Evolutionary conservation across 92 coral and sea anemone species (phyloP).

Genomic region (Umimayanthus kanabou): DNA sequence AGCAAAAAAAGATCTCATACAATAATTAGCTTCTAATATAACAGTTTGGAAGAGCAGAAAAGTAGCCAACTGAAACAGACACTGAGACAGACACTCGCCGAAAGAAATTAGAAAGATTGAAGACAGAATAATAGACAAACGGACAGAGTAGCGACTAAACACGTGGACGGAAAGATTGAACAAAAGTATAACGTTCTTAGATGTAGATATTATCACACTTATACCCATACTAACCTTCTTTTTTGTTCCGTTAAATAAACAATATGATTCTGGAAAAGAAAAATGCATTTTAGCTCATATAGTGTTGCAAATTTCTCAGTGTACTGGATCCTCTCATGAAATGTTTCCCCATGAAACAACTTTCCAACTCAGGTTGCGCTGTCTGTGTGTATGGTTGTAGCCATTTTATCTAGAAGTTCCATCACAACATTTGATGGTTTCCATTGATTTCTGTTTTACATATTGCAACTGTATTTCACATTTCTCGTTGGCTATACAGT

Average conservation of each 20-base stretch:
- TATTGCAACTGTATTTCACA: no score
- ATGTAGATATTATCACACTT: neutral
- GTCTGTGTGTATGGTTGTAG: no score
- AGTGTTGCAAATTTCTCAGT: no score
- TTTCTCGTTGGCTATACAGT: no score
- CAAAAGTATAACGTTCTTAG: no score
- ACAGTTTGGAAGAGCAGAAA: neutral
- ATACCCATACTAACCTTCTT: conserved; percentile 47
- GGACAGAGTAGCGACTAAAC: neutral
- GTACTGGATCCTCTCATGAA: no score
- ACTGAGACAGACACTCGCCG: neutral
- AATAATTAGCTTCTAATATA: neutral
- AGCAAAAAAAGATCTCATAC: neutral
- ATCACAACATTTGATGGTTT: no score
- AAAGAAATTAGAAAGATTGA: neutral
- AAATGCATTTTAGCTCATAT: neutral
- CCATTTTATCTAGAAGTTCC: no score
- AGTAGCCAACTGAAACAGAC: neutral
- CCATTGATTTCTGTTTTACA: no score
- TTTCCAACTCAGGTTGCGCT: no score
- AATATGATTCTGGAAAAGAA: conserved; percentile 53
- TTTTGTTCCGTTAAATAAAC: conserved; percentile 58
- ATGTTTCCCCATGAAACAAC: no score
- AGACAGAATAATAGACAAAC: neutral
- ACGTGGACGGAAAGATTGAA: neutral